Evolutionary conservation across 2,888 invertebrate species (phyloP).

Genomic region (Sphinx pinastri): DNA sequence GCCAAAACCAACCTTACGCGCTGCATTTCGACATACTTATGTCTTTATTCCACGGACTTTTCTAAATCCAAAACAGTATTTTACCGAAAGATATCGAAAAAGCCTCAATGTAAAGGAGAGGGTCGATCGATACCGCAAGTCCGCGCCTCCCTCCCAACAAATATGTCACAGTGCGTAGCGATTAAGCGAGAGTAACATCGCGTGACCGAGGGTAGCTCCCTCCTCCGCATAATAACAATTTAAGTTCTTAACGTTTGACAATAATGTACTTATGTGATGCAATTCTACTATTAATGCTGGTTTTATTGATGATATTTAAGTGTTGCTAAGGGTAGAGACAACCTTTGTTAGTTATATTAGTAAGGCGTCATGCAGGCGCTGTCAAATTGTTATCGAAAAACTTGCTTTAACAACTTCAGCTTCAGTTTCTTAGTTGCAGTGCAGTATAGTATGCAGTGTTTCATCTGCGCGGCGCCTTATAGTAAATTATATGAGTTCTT

Average conservation of each 20-base stretch:
- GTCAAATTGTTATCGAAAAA: background rate
- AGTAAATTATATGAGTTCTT: too few species aligned
- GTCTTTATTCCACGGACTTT: background rate
- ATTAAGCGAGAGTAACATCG: conserved; percentile 54
- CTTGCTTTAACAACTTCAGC: background rate
- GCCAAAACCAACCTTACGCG: too few species aligned
- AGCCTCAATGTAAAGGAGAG: background rate
- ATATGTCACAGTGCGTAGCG: conserved; percentile 46
- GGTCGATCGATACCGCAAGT: conserved; percentile 24
- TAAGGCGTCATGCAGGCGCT: too few species aligned
- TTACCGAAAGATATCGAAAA: conserved; percentile 32
- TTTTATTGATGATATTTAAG: background rate
- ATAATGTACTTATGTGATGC: conserved; percentile 24
- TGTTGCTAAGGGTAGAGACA: background rate
- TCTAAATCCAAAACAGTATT: conserved; percentile 13
- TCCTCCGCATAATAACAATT: conserved; percentile 17
- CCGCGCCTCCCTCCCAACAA: conserved; percentile 30
- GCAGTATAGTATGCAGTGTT: too few species aligned
- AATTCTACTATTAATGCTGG: conserved; percentile 1
- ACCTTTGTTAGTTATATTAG: too few species aligned
- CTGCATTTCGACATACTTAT: background rate
- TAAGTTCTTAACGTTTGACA: conserved; percentile 23
- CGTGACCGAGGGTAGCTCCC: conserved; percentile 50
- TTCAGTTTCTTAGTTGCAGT: too few species aligned
- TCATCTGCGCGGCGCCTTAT: too few species aligned